Base-by-base conservation (phyloP, 1,140 invertebrate species). In the Onthophagus taurus region DNA sequence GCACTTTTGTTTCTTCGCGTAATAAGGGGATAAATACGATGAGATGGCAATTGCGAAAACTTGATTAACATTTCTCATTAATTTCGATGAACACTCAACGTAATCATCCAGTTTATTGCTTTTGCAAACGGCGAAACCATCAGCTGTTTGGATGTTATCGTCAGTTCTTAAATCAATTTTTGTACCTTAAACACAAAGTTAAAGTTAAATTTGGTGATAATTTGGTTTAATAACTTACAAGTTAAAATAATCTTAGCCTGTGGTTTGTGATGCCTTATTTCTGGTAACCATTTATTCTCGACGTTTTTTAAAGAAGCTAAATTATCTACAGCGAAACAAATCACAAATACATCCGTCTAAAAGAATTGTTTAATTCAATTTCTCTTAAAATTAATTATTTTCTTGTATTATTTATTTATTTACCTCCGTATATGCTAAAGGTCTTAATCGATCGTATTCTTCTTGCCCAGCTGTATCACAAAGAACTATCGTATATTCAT, bases 301-400 rank as follows among this genome's bases (percentile, higher is more conserved):
- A 99, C 93, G 70, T 99, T 99, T 70, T 97, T 93, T 72, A 97
- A 98, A 53, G 92, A 96, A 11, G 90, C 89, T 35, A 92, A 92
- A 71, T 97, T 97, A 8, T 97, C 90, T 47, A 98, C 70, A 24
- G 92, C 95, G 69, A 97, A 98, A 68, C 94, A 97, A 65, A 97
- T 89, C 31, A 97, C 77, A 71, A 98, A 97, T 35, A 96, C 92
- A 70, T 97, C 93, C 19, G 93, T 97, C 69, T 97, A 89, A 52
- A 93, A 54, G 17, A 44, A 20, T n/a, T n/a, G n/a, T n/a, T n/a
- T n/a, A n/a, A n/a, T n/a, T n/a, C n/a, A 49, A 24, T 24, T 19
- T 16, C 8, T 36, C 30, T 26, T 26, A 26, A 26, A 7, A 7
- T 6, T n/a, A 23, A 23, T 38, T 38, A 17, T 20, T 13, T 8